A percentile compares a stretch with the other conserved stretches of the same genome.
Evolutionary conservation across 2,113 vertebrate species (phyloP).

Genomic region (Xenus cinereus): DNA sequence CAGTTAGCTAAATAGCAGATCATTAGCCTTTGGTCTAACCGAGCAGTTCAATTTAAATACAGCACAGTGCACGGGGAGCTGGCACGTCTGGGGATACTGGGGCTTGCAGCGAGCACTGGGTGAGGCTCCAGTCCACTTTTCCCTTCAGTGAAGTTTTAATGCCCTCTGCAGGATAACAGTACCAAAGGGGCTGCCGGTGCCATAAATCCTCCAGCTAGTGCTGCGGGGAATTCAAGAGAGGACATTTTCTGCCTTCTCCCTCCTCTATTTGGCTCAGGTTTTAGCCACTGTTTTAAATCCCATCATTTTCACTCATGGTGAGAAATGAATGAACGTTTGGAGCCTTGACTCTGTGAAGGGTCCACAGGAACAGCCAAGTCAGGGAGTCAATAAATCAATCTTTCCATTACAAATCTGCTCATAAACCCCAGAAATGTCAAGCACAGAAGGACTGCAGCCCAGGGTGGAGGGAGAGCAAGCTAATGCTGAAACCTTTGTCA

Average conservation of each 20-base stretch:
- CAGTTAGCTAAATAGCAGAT: background rate
- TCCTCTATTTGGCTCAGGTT: background rate
- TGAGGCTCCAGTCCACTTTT: background rate
- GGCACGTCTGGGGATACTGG: background rate
- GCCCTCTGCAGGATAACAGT: conserved; percentile 55
- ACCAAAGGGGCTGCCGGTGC: background rate
- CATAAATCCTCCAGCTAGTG: background rate
- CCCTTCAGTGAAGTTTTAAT: conserved; percentile 32
- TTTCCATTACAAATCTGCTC: background rate
- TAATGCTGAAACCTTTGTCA: background rate
- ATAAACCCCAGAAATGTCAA: background rate
- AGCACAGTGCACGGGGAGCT: rapidly evolving
- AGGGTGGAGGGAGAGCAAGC: background rate
- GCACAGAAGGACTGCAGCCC: background rate
- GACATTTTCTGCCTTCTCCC: background rate
- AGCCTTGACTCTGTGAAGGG: background rate
- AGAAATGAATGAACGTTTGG: background rate
- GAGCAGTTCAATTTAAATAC: background rate
- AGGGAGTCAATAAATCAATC: background rate
- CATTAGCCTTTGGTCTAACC: background rate
- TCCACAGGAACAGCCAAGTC: background rate
- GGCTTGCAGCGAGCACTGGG: background rate
- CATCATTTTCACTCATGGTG: background rate
- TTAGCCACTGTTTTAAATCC: background rate
- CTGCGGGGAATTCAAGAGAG: background rate